These are phyloP conservation scores for Ormyrus nitidulus DNA, from an alignment of 2,888 invertebrate genomes.

Conservation along the genomic window DNA sequence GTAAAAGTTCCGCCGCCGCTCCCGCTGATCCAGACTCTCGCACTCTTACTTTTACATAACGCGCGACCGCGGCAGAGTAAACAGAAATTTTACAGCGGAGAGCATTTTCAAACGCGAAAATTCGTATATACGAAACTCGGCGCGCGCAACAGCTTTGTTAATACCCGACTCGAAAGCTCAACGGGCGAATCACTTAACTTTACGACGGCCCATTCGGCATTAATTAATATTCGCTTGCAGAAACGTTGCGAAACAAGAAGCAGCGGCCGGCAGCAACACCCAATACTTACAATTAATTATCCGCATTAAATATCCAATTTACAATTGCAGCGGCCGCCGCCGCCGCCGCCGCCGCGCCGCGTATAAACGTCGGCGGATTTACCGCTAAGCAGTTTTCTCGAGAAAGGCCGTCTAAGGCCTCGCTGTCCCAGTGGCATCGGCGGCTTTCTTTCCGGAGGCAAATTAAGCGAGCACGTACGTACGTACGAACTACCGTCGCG, in stretches of 20 bases:
- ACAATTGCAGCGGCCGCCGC: constrained; percentile 14
- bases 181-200: constrained; percentile 35
- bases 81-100: constrained; percentile 14
- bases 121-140: background rate
- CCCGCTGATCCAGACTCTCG: too few species aligned
- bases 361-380: constrained; percentile 4
- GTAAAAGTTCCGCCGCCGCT: too few species aligned
- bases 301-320: constrained; percentile 22
- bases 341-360: too few species aligned
- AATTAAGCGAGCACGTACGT: constrained; percentile 30
- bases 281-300: constrained; percentile 37
- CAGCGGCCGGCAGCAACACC: too few species aligned
- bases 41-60: too few species aligned
- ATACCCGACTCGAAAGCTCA: too few species aligned
- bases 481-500: constrained; percentile 43
- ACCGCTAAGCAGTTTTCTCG: background rate
- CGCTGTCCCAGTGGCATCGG: background rate
- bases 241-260: constrained; percentile 8
- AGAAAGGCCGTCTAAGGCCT: too few species aligned
- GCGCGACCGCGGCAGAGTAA: background rate
- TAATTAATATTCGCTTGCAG: constrained; percentile 35
- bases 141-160: background rate
- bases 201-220: constrained; percentile 33
- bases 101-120: constrained; percentile 2
- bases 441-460: constrained; percentile 23